phyloP scores from a whole-genome alignment of 1,140 invertebrate genomes.

The Hylaeus anthracinus region DNA sequence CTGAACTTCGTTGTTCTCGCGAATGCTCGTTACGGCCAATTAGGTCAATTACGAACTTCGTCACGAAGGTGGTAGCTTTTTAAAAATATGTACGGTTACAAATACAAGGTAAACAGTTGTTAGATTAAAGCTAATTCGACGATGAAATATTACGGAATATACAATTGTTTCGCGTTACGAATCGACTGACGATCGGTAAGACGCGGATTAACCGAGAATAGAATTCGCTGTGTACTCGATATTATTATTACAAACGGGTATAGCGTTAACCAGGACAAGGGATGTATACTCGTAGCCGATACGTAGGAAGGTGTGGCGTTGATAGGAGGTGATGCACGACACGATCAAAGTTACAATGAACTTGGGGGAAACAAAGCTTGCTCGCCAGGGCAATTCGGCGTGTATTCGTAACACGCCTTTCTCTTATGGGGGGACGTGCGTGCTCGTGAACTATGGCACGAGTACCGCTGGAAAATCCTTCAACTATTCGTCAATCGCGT shows the following conservation, averaged over 20 bases:
- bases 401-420: slow-evolving; percentile 15
- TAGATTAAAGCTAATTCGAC: no score
- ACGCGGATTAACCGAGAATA: background rate
- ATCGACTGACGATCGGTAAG: background rate
- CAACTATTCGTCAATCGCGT: no score
- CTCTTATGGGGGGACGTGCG: slow-evolving; percentile 1
- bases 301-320: slow-evolving; percentile 39
- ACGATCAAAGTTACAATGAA: slow-evolving; percentile 51
- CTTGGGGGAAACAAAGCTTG: slow-evolving; percentile 38
- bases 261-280: slow-evolving; percentile 24
- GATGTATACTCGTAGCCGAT: slow-evolving; percentile 12
- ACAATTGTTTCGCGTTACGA: background rate
- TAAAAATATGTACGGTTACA: slow-evolving; percentile 32
- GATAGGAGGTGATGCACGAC: slow-evolving; percentile 31
- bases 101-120: no score
- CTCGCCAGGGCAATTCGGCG: background rate
- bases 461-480: slow-evolving; percentile 13
- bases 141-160: background rate
- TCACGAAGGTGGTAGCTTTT: slow-evolving; percentile 41
- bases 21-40: slow-evolving; percentile 39
- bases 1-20: slow-evolving; percentile 1
- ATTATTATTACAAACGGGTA: slow-evolving; percentile 30
- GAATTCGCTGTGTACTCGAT: slow-evolving; percentile 3
- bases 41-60: slow-evolving; percentile 58
- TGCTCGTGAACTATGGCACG: slow-evolving; percentile 29